Evolutionary conservation across 37 sponge, comb jelly and placozoan genomes (phyloP), one percentile per base, ranked within the genome.

Genomic region (Haliclona indistincta): DNA sequence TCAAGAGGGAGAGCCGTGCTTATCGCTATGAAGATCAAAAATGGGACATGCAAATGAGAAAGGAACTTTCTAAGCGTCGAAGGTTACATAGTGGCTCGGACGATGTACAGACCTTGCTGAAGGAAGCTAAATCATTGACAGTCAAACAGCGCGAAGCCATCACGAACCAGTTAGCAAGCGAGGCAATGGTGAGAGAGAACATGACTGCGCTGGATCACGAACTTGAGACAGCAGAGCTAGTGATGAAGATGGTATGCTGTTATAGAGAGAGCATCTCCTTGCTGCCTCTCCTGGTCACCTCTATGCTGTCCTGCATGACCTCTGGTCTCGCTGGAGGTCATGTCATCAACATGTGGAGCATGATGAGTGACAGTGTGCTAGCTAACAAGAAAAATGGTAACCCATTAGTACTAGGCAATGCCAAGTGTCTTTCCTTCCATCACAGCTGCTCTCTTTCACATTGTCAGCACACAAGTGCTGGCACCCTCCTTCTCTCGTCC

Each of bases 1-100:
- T 96, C 55, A 87, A 85, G 66, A 58, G 87, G 42, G 92, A 93
- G 69, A 83, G 84, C 2, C 93, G 88, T 65, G 32, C 77, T 23
- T 99, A 99, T 76, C 76, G 85, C 52, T 81, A 60, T 63, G 94
- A 93, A 64, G 99, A 99, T 55, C 96, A 99, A 73, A 84, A 88
- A 38, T 96, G 96, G 99, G 99, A 93, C 51, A 56, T 38, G 20
- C 86, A 99, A 68, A 71, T 96, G 74, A 81, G 72, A 42, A 80
- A 43, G 32, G 78, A 84, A 47, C 41, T 70, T 47, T 38, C 44
- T 1, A 56, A 37, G n/a, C n/a, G n/a, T n/a, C n/a, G n/a, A 35
- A 74, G 55, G 65, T 63, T 39, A 42, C 33, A 47, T 17, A 43
- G 17, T 38, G 76, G 6, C 26, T n/a, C 7, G 1, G 70, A 1